These are phyloP conservation scores for Drosophila ogumai DNA, from an alignment of 1,140 invertebrate species.

Conservation along the genomic window DNA sequence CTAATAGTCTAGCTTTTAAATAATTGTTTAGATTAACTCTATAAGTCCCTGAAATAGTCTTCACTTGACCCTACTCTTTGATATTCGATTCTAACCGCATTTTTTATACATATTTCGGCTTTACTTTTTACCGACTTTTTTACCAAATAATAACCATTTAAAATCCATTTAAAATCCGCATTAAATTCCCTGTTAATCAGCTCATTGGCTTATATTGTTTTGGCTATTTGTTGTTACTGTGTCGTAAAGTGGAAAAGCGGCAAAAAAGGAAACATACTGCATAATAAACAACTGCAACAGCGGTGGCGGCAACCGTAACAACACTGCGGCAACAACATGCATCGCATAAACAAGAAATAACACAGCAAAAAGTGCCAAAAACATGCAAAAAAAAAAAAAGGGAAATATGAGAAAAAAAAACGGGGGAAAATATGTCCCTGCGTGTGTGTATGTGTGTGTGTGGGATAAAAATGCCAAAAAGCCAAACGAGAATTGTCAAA, in stretches of 20 bases:
- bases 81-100: too few species aligned
- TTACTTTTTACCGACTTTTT: too few species aligned
- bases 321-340: slow-evolving; percentile 36
- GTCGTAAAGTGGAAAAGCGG: slow-evolving; percentile 49
- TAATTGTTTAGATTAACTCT: too few species aligned
- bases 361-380: slow-evolving; percentile 33
- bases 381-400: slow-evolving; percentile 10
- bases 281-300: slow-evolving; percentile 72
- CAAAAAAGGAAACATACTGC: slow-evolving; percentile 59
- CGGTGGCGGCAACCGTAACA: slow-evolving; percentile 26
- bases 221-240: slow-evolving; percentile 54
- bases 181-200: slow-evolving; percentile 45
- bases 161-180: not conserved
- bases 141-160: not conserved
- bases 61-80: too few species aligned
- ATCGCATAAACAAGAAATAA: slow-evolving; percentile 33
- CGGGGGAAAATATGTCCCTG: not conserved
- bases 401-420: not conserved
- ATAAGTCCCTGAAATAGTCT: too few species aligned
- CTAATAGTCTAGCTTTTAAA: too few species aligned
- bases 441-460: slow-evolving; percentile 2
- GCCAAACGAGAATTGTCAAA: slow-evolving; percentile 74
- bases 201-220: slow-evolving; percentile 70
- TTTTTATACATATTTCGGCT: too few species aligned
- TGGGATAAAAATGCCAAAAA: slow-evolving; percentile 71